These are phyloP conservation scores for Dynastes tityus DNA, from an alignment of 2,888 invertebrate species.

Conservation along the genomic window DNA sequence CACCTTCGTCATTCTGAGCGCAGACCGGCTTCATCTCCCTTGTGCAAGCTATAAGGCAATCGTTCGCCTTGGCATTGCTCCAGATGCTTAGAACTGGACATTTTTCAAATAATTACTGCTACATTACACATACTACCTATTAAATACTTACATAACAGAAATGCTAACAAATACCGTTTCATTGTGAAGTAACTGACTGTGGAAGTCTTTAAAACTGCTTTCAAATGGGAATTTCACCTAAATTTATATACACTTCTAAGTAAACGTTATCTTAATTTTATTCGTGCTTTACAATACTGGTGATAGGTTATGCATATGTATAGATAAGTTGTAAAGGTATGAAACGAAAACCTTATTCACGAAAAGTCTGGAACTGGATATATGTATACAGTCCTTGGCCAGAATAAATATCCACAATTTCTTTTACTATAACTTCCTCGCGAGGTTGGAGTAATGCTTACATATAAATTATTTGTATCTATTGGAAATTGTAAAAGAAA, in stretches of 20 bases:
- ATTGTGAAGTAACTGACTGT: background rate
- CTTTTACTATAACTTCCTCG: too few relatives aligned
- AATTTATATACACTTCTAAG: background rate
- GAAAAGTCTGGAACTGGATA: too few relatives aligned
- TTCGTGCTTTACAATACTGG: too few relatives aligned
- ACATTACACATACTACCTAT: background rate
- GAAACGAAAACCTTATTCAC: too few relatives aligned
- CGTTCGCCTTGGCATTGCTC: background rate
- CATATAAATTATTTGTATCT: too few relatives aligned
- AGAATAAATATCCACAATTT: too few relatives aligned
- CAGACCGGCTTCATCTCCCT: conserved; percentile 38
- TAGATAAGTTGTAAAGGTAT: too few relatives aligned
- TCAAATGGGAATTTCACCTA: background rate
- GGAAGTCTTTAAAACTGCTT: background rate
- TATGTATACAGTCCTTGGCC: too few relatives aligned
- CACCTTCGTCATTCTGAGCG: conserved; percentile 12
- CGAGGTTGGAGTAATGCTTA: too few relatives aligned
- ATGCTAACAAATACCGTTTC: background rate
- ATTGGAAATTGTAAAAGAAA: too few relatives aligned
- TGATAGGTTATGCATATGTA: too few relatives aligned
- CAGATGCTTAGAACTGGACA: conserved; percentile 1
- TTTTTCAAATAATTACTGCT: background rate
- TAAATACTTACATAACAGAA: background rate
- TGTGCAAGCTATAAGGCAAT: conserved; percentile 36
- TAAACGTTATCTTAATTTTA: too few relatives aligned